Evolutionary conservation across 2,797 vertebrate genomes (phyloP), one percentile per base, ranked within the genome.

Genomic region (Lagorchestes hirsutus): DNA sequence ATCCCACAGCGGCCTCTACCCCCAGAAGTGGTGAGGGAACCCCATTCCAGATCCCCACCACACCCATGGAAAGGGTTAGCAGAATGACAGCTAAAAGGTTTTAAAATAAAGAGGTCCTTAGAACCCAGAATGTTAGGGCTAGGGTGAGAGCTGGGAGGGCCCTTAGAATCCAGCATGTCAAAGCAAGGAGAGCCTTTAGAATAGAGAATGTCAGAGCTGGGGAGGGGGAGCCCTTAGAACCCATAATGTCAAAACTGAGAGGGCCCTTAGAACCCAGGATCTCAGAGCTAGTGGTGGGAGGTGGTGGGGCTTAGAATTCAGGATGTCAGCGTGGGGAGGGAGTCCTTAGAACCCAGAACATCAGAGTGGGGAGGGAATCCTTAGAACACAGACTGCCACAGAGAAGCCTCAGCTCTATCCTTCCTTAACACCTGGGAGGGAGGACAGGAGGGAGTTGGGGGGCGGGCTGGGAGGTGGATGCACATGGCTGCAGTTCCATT

Each of bases 1-100:
- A 99, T 96, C 99, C 99, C 24, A 99, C 99, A 0, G 99, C 99
- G 0, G 99, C 99, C 16, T 99, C 99, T 97, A 99, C 99, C 0
- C 99, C 99, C 0, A 99, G 99, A 97, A 99, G 99, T 34, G 99
- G 99, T 99, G 98, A 98, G 99, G 95, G 90, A 54, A 87, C 40
- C 74, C 40, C 24, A 0, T 40, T 27, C 13, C 40, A 50, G 40
- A 87, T 27, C 6, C 40, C 3, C 1, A 0, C 40, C 40, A 50
- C 1, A 46, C 40, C 74, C 40, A 50, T 3, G 1, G 40, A 46
- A 8, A 46, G 40, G 3, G 74, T n/a, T 40, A 46, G 40, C 74
- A 24, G 74, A 27, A 46, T 0, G 0, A 24, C 40, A 87, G 74
- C 52, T 52, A 52, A 52, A 52, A 27, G 74, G 1, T 24, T 10